Evolutionary conservation across 2,888 invertebrate genomes (phyloP).

Genomic region (Patella caerulea): DNA sequence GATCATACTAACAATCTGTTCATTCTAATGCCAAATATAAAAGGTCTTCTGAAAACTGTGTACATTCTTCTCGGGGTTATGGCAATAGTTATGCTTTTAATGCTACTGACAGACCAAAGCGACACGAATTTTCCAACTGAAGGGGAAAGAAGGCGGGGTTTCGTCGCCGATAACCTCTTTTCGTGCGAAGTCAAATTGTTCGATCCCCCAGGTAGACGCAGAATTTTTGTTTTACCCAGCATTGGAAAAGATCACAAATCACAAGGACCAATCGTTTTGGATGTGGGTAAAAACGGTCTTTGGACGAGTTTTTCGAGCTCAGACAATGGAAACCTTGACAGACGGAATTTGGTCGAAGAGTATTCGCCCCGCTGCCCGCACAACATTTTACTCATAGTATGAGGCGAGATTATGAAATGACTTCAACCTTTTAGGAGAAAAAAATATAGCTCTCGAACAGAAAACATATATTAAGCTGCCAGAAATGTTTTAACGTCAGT

Average conservation of each 20-base stretch:
- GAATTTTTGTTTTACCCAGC: constrained; percentile 11
- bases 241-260: constrained; percentile 20
- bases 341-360: too few relatives aligned
- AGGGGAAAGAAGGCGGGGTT: constrained; percentile 1
- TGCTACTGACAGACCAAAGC: background rate
- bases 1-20: too few relatives aligned
- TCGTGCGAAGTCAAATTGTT: background rate
- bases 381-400: too few relatives aligned
- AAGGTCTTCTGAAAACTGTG: background rate
- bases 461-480: too few relatives aligned
- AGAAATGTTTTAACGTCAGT: too few relatives aligned
- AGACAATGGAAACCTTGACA: too few relatives aligned
- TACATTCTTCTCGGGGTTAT: background rate
- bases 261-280: constrained; percentile 21
- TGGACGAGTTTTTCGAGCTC: constrained; percentile 12
- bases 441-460: too few relatives aligned
- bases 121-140: background rate
- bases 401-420: too few relatives aligned
- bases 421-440: too few relatives aligned
- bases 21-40: too few relatives aligned
- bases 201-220: constrained; percentile 14
- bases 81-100: background rate
- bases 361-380: too few relatives aligned
- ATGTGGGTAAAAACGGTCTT: constrained; percentile 12
- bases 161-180: background rate